A percentile compares a stretch with the other conserved stretches of the same genome.
Conservation (phyloP, 2,888 invertebrate species). For the Hirtodrosophila cameraria region DNA sequence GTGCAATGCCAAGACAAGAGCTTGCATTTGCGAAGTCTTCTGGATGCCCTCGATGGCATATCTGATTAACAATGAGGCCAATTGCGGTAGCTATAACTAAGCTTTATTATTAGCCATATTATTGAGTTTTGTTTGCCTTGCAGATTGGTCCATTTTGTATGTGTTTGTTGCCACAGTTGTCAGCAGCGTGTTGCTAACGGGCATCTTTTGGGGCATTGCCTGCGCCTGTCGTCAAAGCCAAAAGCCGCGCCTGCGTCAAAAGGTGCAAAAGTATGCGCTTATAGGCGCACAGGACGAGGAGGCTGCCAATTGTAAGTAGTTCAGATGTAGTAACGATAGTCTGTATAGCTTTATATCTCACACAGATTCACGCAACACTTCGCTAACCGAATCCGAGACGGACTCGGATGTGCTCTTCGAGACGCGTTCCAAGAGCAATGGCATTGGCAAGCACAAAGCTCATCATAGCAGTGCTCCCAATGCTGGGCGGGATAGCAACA, state of each 20-base stretch:
- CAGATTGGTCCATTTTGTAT: conserved; percentile 97
- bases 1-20: conserved; percentile 92
- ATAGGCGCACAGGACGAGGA: conserved; percentile 90
- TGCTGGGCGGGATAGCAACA: conserved; percentile 63
- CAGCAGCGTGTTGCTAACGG: conserved; percentile 87
- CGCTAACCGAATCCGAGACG: conserved; percentile 90
- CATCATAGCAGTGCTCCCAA: conserved; percentile 40
- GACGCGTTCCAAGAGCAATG: conserved; percentile 85
- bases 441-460: conserved; percentile 71
- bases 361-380: conserved; percentile 84
- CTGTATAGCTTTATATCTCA: no score
- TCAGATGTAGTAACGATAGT: accelerated
- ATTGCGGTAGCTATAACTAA: conserved; percentile 88
- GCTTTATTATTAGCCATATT: accelerated
- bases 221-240: conserved; percentile 87
- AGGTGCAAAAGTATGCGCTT: conserved; percentile 88
- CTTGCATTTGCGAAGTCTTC: conserved; percentile 96
- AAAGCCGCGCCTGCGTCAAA: conserved; percentile 85
- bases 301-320: conserved; percentile 80
- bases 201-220: conserved; percentile 87
- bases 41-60: conserved; percentile 96
- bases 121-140: conserved; percentile 6
- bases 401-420: conserved; percentile 94
- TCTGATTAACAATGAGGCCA: conserved; percentile 88
- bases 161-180: conserved; percentile 91